phyloP scores from a whole-genome alignment of 2,113 vertebrate genomes.

The Numida meleagris region DNA sequence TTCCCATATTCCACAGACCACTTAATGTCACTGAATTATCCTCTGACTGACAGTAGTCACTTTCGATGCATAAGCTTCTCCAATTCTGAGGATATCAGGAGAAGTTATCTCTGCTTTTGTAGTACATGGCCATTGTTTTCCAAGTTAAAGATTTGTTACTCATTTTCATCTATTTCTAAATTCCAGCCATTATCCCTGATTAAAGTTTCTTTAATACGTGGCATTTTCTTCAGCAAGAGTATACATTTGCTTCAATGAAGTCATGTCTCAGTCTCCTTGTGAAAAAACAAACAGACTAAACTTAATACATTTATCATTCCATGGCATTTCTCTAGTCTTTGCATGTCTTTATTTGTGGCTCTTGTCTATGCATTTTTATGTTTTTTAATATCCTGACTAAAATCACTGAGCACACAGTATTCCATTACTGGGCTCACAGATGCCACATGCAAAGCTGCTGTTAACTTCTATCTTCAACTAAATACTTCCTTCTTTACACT shows the following conservation, averaged over 20 bases:
- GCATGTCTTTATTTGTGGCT: neutral
- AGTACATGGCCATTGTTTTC: neutral
- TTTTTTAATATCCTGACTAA: neutral
- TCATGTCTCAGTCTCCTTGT: neutral
- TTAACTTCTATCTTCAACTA: neutral
- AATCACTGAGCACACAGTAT: neutral
- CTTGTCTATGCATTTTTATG: neutral
- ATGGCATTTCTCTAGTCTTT: neutral
- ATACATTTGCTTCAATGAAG: neutral
- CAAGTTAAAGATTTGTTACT: neutral
- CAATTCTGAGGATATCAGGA: neutral
- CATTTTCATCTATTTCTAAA: neutral
- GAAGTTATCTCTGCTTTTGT: neutral
- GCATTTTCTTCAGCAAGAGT: slow-evolving; percentile 6
- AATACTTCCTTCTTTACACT: neutral
- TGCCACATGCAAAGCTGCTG: neutral
- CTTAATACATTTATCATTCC: neutral
- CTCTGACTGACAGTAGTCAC: neutral
- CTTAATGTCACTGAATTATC: neutral
- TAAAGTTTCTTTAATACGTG: neutral
- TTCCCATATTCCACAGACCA: neutral
- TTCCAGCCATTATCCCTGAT: neutral
- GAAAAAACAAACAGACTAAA: neutral
- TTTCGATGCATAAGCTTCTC: neutral
- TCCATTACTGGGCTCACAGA: neutral